A percentile compares a stretch with the other conserved stretches of the same genome.
phyloP scores from a whole-genome alignment of 2,888 invertebrate genomes.

The Acanthococcus lagerstroemiae region DNA sequence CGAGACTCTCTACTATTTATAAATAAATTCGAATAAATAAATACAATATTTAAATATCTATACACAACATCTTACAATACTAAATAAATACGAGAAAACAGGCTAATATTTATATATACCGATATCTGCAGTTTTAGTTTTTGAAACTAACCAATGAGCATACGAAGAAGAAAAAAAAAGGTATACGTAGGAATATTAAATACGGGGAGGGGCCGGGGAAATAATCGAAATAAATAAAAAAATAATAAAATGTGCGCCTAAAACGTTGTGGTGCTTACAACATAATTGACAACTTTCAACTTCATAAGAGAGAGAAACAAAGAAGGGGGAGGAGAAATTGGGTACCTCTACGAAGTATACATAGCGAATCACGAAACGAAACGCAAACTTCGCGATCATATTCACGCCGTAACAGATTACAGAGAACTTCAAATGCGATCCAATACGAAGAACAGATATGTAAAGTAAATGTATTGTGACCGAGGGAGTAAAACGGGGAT shows the following conservation, averaged over 20 bases:
- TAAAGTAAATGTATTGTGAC: too few species aligned
- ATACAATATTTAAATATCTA: slow-evolving; percentile 1
- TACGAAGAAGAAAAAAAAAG: not conserved
- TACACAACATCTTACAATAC: slow-evolving; percentile 2
- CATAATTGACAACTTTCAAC: slow-evolving; percentile 21
- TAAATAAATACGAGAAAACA: slow-evolving; percentile 4
- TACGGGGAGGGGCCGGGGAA: too few species aligned
- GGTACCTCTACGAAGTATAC: too few species aligned
- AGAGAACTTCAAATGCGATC: too few species aligned
- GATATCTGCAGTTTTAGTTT: too few species aligned
- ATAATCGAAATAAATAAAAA: not conserved
- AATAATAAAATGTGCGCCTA: slow-evolving; percentile 24
- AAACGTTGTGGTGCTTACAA: slow-evolving; percentile 25
- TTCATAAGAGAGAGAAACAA: not conserved
- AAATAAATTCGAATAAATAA: slow-evolving; percentile 1
- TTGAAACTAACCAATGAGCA: not conserved
- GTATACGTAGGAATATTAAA: not conserved
- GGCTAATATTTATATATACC: too few species aligned
- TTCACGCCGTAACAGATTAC: too few species aligned
- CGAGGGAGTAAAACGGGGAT: too few species aligned
- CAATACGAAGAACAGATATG: too few species aligned
- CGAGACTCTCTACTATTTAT: too few species aligned
- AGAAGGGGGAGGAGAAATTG: not conserved
- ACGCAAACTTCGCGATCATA: too few species aligned
- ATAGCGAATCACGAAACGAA: too few species aligned